phyloP scores from a whole-genome alignment of 2,888 invertebrate genomes.

The Tortrix viridana region DNA sequence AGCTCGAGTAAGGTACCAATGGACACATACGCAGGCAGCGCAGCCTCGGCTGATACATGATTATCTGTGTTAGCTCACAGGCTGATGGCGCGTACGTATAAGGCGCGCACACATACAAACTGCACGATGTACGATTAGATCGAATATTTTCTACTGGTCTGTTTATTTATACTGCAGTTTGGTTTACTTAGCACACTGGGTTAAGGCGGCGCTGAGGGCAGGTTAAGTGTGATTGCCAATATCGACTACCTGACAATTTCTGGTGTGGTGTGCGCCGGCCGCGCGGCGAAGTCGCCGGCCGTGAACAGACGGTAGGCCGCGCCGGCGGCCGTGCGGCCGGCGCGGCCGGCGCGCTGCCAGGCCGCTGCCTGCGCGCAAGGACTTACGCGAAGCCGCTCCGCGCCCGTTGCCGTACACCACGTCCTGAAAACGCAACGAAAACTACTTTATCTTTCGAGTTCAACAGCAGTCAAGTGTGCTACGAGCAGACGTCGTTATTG shows the following conservation, averaged over 20 bases:
- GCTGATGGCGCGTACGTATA: no score
- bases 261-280: constrained; percentile 90
- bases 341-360: constrained; percentile 96
- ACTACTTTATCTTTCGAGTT: background rate
- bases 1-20: no score
- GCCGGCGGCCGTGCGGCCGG: constrained; percentile 94
- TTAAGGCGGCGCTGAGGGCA: no score
- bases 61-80: no score
- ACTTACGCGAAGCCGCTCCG: constrained; percentile 92
- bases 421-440: constrained; percentile 71
- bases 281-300: constrained; percentile 88
- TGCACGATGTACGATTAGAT: no score
- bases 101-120: no score
- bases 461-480: background rate
- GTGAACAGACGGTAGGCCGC: constrained; percentile 95
- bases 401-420: constrained; percentile 91
- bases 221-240: background rate
- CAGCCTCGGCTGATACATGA: no score
- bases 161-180: no score
- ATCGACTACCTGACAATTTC: constrained; percentile 87
- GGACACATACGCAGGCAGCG: no score
- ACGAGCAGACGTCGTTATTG: no score
- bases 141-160: no score
- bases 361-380: constrained; percentile 96
- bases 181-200: no score